Percentiles rank a stretch among this genome's conserved stretches.
Evolutionary conservation across 2,888 invertebrate genomes (phyloP).

Genomic region (Acronicta alni): DNA sequence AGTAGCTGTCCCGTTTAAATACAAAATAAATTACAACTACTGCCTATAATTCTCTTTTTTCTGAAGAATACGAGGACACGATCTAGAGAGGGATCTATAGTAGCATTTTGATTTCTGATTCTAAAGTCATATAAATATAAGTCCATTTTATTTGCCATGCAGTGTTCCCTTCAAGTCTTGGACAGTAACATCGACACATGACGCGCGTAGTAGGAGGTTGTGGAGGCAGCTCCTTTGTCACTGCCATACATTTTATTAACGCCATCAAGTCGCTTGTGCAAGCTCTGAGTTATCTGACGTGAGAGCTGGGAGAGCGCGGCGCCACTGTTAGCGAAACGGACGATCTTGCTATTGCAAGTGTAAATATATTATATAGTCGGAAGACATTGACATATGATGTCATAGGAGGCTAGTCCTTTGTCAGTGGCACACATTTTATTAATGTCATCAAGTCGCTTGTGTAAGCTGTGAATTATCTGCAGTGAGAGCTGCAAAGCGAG

Average conservation of each 20-base stretch:
- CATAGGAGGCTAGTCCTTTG: not conserved
- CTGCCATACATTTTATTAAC: slow-evolving; percentile 68
- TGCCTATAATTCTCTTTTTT: not conserved
- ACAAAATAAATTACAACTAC: too few relatives aligned
- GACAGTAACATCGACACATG: slow-evolving; percentile 46
- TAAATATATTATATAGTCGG: not conserved
- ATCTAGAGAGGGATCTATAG: not conserved
- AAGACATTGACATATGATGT: not conserved
- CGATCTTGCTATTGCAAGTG: not conserved
- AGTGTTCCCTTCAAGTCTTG: slow-evolving; percentile 10
- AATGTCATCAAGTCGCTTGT: slow-evolving; percentile 1
- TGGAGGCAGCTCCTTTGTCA: slow-evolving; percentile 61
- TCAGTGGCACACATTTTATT: slow-evolving; percentile 4
- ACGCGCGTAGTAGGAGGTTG: slow-evolving; percentile 52
- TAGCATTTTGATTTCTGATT: not conserved
- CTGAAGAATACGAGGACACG: not conserved
- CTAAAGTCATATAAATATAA: slow-evolving; percentile 18
- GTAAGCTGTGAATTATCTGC: slow-evolving; percentile 4
- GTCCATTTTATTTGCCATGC: slow-evolving; percentile 15
- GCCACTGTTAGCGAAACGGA: slow-evolving; percentile 38
- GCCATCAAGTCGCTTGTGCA: slow-evolving; percentile 68
- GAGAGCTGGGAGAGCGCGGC: slow-evolving; percentile 44
- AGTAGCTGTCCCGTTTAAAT: too few relatives aligned
- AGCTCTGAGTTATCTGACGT: slow-evolving; percentile 66
- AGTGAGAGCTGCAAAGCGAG: not conserved